Evolutionary conservation across 2,113 vertebrate species (phyloP).

Genomic region (Ochotona princeps): DNA sequence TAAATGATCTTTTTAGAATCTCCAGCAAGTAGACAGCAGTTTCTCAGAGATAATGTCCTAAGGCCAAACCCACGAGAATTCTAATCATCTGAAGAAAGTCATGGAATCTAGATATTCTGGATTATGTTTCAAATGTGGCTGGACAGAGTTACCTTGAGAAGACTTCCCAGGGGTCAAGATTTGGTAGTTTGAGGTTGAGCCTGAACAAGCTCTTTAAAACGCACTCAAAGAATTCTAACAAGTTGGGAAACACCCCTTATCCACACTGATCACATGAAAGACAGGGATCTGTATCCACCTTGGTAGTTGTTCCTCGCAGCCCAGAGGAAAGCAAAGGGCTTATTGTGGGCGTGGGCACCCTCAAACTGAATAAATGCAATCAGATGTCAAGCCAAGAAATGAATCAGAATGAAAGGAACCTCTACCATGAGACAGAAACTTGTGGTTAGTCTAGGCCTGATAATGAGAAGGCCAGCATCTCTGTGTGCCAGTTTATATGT

Average conservation of each 20-base stretch:
- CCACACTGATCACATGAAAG: background rate
- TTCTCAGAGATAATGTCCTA: constrained; percentile 1
- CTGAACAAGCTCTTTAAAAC: constrained; percentile 27
- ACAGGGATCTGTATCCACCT: background rate
- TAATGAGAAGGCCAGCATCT: background rate
- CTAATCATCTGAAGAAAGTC: background rate
- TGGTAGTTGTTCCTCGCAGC: background rate
- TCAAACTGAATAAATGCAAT: background rate
- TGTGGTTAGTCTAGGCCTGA: background rate
- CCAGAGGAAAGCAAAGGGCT: background rate
- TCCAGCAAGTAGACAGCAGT: background rate
- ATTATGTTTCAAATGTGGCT: background rate
- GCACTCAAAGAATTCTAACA: background rate
- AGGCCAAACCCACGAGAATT: background rate
- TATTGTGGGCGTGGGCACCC: background rate
- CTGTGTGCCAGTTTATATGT: background rate
- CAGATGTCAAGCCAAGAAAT: constrained; percentile 31
- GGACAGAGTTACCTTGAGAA: background rate
- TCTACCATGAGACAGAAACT: background rate
- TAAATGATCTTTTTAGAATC: constrained; percentile 38
- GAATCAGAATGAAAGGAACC: constrained; percentile 35
- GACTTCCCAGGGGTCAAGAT: background rate
- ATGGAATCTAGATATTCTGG: background rate
- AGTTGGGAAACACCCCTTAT: background rate
- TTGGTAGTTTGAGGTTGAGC: background rate